A percentile compares a stretch with the other conserved stretches of the same genome.
Conservation (phyloP, 2,888 invertebrate species). For the Meliscaeva auricollis region DNA sequence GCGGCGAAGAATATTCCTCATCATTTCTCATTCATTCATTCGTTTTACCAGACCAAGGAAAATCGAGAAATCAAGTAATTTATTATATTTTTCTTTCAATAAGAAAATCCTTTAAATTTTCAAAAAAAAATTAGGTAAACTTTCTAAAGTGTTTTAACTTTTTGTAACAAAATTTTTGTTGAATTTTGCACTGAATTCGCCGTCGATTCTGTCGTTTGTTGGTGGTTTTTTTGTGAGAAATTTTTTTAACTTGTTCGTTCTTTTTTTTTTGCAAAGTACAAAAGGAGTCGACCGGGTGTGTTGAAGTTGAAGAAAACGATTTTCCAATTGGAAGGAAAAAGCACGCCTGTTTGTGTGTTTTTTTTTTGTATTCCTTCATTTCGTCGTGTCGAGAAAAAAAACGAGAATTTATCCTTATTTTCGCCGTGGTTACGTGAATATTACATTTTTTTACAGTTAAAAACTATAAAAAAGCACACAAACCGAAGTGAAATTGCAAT, state of each 20-base stretch:
- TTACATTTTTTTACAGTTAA: not conserved
- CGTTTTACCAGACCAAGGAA: slow-evolving; percentile 47
- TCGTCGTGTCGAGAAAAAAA: not conserved
- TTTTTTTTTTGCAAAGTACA: not conserved
- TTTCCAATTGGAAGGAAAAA: slow-evolving; percentile 47
- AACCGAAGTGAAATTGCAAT: not conserved
- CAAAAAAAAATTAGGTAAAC: not conserved
- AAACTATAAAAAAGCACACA: not conserved
- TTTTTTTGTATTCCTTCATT: slow-evolving; percentile 8
- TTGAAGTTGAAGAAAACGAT: slow-evolving; percentile 42
- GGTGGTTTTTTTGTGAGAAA: slow-evolving; percentile 1
- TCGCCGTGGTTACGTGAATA: slow-evolving; percentile 36
- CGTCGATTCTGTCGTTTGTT: slow-evolving; percentile 3
- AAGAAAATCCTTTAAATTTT: slow-evolving; percentile 8
- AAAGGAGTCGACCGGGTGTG: slow-evolving; percentile 31
- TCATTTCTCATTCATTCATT: slow-evolving; percentile 67
- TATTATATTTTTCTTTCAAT: not conserved
- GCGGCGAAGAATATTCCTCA: slow-evolving; percentile 49
- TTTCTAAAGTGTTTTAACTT: not conserved
- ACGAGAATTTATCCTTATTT: slow-evolving; percentile 34
- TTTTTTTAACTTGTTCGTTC: not conserved
- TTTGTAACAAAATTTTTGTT: not conserved
- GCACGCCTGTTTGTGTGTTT: slow-evolving; percentile 27
- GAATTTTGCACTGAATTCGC: slow-evolving; percentile 30
- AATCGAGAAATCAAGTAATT: slow-evolving; percentile 19